Percentiles rank a stretch among this genome's conserved stretches.
Conservation (phyloP, 1,140 invertebrate genomes). For the Anastatus disparis region DNA sequence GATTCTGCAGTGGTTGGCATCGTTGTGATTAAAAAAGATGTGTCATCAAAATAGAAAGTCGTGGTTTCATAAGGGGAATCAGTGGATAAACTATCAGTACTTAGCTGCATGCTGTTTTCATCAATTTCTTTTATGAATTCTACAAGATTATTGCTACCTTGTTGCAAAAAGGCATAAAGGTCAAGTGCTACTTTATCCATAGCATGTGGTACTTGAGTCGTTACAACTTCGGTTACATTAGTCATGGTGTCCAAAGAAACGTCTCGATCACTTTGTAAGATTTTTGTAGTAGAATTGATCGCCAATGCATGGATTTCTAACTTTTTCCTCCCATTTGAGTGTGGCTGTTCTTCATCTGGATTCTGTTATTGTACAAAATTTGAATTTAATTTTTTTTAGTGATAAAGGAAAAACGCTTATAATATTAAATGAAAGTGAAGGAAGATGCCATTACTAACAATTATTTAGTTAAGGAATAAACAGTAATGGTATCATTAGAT, state of each 20-base stretch:
- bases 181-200: conserved; percentile 86
- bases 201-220: conserved; percentile 67
- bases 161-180: conserved; percentile 78
- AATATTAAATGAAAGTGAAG: too few relatives aligned
- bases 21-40: conserved; percentile 67
- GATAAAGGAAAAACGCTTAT: too few relatives aligned
- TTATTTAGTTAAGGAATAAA: too few relatives aligned
- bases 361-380: too few relatives aligned
- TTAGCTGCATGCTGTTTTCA: conserved; percentile 54
- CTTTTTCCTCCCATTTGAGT: too few relatives aligned
- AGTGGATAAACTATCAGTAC: conserved; percentile 69
- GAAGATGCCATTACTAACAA: too few relatives aligned
- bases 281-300: too few relatives aligned
- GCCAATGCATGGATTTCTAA: too few relatives aligned
- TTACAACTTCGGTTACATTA: conserved; percentile 68
- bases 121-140: conserved; percentile 55
- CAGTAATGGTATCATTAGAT: too few relatives aligned
- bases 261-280: too few relatives aligned
- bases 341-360: too few relatives aligned
- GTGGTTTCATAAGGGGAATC: conserved; percentile 68
- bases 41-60: conserved; percentile 64
- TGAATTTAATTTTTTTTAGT: too few relatives aligned
- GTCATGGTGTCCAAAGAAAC: conserved; percentile 55
- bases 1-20: conserved; percentile 68
- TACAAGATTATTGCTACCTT: conserved; percentile 79